phyloP scores from a whole-genome alignment of 2,113 vertebrate species.

The Sclerurus mexicanus region DNA sequence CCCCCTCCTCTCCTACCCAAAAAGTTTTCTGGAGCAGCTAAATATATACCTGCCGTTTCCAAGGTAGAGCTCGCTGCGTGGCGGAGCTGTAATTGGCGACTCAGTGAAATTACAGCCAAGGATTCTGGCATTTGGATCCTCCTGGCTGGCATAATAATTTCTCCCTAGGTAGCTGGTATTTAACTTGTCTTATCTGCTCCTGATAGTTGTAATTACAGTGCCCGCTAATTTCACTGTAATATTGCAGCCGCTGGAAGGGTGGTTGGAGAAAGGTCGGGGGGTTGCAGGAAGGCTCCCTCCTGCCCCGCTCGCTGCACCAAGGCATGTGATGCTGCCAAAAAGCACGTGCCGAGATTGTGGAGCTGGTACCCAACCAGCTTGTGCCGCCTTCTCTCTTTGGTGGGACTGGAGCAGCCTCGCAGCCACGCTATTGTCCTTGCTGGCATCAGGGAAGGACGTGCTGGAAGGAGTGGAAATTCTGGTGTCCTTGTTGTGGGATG shows the following conservation, averaged over 20 bases:
- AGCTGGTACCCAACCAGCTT: rapidly evolving
- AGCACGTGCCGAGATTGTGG: rapidly evolving
- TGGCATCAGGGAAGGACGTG: background rate
- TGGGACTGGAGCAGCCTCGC: background rate
- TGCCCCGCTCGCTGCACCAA: rapidly evolving
- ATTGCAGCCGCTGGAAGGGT: background rate
- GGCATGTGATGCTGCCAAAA: background rate
- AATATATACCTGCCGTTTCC: constrained; percentile 71
- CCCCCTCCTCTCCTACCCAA: background rate
- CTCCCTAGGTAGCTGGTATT: constrained; percentile 73
- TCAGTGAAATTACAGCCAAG: constrained; percentile 66
- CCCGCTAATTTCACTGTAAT: constrained; percentile 53
- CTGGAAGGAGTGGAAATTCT: background rate
- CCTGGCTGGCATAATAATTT: constrained; percentile 71
- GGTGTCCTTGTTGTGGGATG: background rate
- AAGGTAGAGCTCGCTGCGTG: constrained; percentile 64
- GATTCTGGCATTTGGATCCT: constrained; percentile 74
- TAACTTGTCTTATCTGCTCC: constrained; percentile 72
- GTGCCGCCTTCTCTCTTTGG: background rate
- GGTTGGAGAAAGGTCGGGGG: constrained; percentile 2
- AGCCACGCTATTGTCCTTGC: rapidly evolving
- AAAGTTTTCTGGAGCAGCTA: constrained; percentile 64
- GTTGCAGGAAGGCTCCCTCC: background rate
- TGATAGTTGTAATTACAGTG: constrained; percentile 68
- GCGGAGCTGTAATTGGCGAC: constrained; percentile 66